Base-by-base conservation (phyloP, 2,113 vertebrate genomes). In the Scolopax mira region DNA sequence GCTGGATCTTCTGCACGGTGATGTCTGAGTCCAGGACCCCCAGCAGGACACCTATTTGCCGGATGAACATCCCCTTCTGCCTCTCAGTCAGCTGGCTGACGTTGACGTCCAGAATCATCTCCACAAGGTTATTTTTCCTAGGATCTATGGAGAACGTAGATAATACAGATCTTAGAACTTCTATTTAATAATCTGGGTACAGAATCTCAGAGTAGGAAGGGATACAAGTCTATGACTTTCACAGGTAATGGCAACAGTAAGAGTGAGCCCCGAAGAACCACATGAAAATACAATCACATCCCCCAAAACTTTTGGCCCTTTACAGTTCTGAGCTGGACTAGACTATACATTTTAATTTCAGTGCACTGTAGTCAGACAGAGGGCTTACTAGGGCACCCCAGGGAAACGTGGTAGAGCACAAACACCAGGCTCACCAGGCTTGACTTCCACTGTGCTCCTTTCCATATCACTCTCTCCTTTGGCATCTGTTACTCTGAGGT, bases 1-100 rank as follows among this genome's bases (percentile, higher is more conserved):
- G 98, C 88, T 98, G 98, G 96, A 99, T 99, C 90, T 99, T 99
- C 70, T 99, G 98, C 66, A 99, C 99, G 3, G 98, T 98, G 94
- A 99, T 99, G 98, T 99, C 99, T 1, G 99, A 99, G 97, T 99
- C 99, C 7, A 99, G 98, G 88, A 99, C 98, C 18, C 99, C 99
- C 91, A 99, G 98, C 60, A 99, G 97, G 33, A 99, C 99, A 0
- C 98, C 99, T 1, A 99, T 99, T 95, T 99, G 99, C 33, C 99
- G 98, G 95, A 99, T 98, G 93, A 99, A 98, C 99, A 99, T 99
- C 57, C 99, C 99, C 42, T 99, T 99, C 97, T 99, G 99, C 21
- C 99, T 98, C 96, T 99, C 99, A 2, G 98, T 98, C 79, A 99
- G 98, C 96, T 99, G 98, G 69, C 98, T 99, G 64, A 99, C 99